Evolutionary conservation across 2,797 vertebrate genomes (phyloP).

Genomic region (Hippoglossus hippoglossus): DNA sequence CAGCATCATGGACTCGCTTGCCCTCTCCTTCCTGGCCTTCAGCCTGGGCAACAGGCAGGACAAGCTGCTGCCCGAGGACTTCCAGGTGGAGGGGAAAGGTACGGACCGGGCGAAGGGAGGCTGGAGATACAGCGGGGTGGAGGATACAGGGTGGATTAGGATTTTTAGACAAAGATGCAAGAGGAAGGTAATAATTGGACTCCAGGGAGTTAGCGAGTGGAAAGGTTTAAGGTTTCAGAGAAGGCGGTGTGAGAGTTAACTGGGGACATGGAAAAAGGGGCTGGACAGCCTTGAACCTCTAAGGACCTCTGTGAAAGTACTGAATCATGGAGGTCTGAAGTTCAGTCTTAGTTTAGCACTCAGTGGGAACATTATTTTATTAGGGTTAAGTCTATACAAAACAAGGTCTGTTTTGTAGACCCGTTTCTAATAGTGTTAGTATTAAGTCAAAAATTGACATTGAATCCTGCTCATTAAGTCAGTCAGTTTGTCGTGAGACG

Average conservation of each 20-base stretch:
- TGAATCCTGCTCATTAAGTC: too few relatives aligned
- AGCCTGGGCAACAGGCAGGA: slow-evolving; percentile 95
- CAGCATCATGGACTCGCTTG: slow-evolving; percentile 94
- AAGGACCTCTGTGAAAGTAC: too few relatives aligned
- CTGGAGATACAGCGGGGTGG: accelerated
- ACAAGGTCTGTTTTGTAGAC: too few relatives aligned
- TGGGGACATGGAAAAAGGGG: neutral
- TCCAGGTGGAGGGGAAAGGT: slow-evolving; percentile 93
- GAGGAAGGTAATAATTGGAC: neutral
- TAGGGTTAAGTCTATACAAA: too few relatives aligned
- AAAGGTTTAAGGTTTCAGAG: neutral
- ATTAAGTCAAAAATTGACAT: too few relatives aligned
- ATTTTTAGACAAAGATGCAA: neutral
- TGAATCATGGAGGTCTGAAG: too few relatives aligned
- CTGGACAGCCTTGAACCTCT: neutral
- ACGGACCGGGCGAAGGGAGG: neutral
- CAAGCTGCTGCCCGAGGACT: slow-evolving; percentile 94
- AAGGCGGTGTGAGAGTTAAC: neutral
- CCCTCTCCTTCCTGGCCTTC: slow-evolving; percentile 94
- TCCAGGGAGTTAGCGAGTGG: neutral
- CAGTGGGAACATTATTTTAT: too few relatives aligned
- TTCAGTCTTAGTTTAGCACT: too few relatives aligned
- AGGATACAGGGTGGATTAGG: neutral
- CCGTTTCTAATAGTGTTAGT: too few relatives aligned
- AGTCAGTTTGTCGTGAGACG: too few relatives aligned